Percentiles rank a stretch among this genome's conserved stretches.
Conservation (phyloP, 2,888 invertebrate species). For the Pyrochroa serraticornis region DNA sequence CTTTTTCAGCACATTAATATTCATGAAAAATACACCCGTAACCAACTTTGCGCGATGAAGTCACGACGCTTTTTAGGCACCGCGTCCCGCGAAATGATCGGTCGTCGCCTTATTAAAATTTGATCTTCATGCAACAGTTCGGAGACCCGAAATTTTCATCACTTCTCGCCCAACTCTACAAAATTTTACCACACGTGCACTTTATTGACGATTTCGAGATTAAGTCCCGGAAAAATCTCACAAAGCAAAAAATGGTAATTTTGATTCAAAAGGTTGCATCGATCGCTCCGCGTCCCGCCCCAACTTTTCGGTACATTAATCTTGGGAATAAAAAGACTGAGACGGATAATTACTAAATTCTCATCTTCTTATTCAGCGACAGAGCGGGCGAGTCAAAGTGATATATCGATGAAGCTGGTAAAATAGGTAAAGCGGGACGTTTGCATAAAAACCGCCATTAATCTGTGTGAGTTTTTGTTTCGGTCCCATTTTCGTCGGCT, state of each 20-base stretch:
- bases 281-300: slow-evolving; percentile 20
- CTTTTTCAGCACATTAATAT: background rate
- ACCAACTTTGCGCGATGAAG: background rate
- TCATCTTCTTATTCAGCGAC: slow-evolving; percentile 31
- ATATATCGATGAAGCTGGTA: slow-evolving; percentile 31
- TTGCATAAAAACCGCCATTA: slow-evolving; percentile 43
- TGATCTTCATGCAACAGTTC: too few relatives aligned
- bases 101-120: too few relatives aligned
- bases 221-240: too few relatives aligned
- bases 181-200: too few relatives aligned
- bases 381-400: slow-evolving; percentile 26
- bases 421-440: slow-evolving; percentile 21
- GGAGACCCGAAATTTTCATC: too few relatives aligned
- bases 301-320: slow-evolving; percentile 28
- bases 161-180: too few relatives aligned
- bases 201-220: too few relatives aligned
- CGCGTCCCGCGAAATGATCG: too few relatives aligned
- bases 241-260: too few relatives aligned
- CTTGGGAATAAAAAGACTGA: slow-evolving; percentile 26
- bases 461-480: slow-evolving; percentile 39
- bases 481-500: slow-evolving; percentile 32
- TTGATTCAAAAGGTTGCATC: slow-evolving; percentile 1
- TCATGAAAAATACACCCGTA: background rate
- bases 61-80: too few relatives aligned
- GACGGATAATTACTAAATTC: slow-evolving; percentile 32